Conservation (phyloP, 2,113 vertebrate genomes). For the Malurus cyaneus region DNA sequence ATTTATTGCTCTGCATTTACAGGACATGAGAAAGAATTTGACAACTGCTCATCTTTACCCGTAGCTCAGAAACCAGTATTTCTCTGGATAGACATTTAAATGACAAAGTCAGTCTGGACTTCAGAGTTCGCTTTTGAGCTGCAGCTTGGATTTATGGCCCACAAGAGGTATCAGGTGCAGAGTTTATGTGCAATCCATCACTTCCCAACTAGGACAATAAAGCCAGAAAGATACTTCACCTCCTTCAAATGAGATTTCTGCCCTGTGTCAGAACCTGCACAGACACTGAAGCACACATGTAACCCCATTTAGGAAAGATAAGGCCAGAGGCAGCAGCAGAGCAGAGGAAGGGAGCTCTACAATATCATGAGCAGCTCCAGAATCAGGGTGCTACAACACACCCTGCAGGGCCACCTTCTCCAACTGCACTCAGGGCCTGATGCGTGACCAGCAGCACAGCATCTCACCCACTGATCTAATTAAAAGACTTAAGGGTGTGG, state of each 20-base stretch:
- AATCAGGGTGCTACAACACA: neutral
- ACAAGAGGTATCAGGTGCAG: neutral
- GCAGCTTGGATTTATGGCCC: neutral
- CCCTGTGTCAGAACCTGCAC: neutral
- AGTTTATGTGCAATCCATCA: neutral
- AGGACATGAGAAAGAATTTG: neutral
- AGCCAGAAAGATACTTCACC: neutral
- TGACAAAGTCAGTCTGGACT: neutral
- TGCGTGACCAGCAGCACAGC: neutral
- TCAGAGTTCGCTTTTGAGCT: neutral
- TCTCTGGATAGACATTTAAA: neutral
- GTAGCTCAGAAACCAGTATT: neutral
- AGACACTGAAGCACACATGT: neutral
- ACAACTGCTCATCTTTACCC: neutral
- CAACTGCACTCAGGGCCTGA: rapidly evolving
- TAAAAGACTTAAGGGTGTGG: neutral
- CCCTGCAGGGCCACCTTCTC: neutral
- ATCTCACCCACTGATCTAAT: neutral
- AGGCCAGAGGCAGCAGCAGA: neutral
- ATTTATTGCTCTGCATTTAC: neutral
- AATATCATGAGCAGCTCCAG: neutral
- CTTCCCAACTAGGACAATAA: neutral
- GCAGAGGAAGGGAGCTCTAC: neutral
- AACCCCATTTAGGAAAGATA: neutral
- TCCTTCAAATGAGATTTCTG: neutral